A percentile compares a stretch with the other conserved stretches of the same genome.
phyloP scores from a whole-genome alignment of 2,888 invertebrate genomes.

The Cheilosia vulpina region DNA sequence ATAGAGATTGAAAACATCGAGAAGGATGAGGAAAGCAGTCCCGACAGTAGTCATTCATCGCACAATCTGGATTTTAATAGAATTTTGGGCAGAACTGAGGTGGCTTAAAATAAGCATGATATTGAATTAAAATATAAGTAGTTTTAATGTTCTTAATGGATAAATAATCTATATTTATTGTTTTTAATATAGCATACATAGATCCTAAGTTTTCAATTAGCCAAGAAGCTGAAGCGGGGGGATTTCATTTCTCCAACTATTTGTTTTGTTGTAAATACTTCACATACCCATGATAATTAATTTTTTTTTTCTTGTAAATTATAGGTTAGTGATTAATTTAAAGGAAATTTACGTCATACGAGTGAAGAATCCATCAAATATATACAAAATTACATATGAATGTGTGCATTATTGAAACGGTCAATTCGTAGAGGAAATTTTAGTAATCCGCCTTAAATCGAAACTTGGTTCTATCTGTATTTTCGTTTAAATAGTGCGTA shows the following conservation, averaged over 20 bases:
- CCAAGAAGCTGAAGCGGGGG: conserved; percentile 17
- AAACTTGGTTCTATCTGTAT: too few species aligned
- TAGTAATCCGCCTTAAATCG: too few species aligned
- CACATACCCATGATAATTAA: conserved; percentile 8
- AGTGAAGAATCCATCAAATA: conserved; percentile 11
- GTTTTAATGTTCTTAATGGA: conserved; percentile 30
- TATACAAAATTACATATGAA: neutral
- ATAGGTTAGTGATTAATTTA: conserved; percentile 65
- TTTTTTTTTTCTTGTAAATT: conserved; percentile 50
- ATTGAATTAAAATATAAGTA: conserved; percentile 32
- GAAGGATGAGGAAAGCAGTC: conserved; percentile 28
- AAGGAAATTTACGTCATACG: conserved; percentile 37
- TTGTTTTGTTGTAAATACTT: conserved; percentile 52
- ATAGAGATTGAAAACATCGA: conserved; percentile 10
- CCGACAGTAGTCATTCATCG: conserved; percentile 39
- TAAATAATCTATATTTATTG: conserved; percentile 55
- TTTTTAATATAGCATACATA: conserved; percentile 7
- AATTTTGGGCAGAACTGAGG: conserved; percentile 47
- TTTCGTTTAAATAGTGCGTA: too few species aligned
- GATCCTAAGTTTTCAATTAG: neutral
- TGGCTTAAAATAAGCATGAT: conserved; percentile 35
- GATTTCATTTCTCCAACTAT: neutral
- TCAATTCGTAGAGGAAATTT: too few species aligned
- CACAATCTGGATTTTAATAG: conserved; percentile 44
- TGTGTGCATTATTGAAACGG: neutral